Conservation (phyloP, 1,140 invertebrate species). For the Euborellia annulipes region DNA sequence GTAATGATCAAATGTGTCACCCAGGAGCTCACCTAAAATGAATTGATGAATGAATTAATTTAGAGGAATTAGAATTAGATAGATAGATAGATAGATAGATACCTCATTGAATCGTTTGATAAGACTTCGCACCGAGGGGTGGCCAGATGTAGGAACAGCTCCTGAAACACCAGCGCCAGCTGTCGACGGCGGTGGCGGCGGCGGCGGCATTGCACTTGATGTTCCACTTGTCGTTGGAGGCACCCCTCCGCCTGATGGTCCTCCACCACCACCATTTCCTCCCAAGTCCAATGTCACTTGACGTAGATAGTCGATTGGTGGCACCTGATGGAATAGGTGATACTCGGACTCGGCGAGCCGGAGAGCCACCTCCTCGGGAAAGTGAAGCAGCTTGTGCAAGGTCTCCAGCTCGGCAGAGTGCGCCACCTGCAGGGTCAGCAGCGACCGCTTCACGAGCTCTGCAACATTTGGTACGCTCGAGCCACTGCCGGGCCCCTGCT, state of each 20-base stretch:
- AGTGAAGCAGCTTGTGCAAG: slow-evolving; percentile 75
- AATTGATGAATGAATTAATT: neutral
- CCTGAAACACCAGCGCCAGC: slow-evolving; percentile 13
- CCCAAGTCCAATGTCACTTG: slow-evolving; percentile 73
- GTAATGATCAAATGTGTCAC: slow-evolving; percentile 78
- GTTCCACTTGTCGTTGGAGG: too few relatives aligned
- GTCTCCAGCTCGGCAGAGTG: slow-evolving; percentile 71
- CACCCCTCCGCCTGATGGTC: slow-evolving; percentile 22
- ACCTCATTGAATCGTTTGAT: slow-evolving; percentile 85
- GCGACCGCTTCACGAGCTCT: slow-evolving; percentile 49
- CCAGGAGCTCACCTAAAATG: slow-evolving; percentile 75
- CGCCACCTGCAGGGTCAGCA: slow-evolving; percentile 41
- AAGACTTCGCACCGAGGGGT: slow-evolving; percentile 43
- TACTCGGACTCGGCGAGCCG: slow-evolving; percentile 71
- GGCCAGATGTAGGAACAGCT: slow-evolving; percentile 14
- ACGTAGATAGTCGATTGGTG: slow-evolving; percentile 73
- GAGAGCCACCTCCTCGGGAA: slow-evolving; percentile 88
- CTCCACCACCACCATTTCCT: slow-evolving; percentile 22
- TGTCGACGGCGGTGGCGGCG: slow-evolving; percentile 15
- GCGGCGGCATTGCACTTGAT: too few relatives aligned
- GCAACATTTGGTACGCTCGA: slow-evolving; percentile 15
- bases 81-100: slow-evolving; percentile 13
- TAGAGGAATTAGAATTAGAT: neutral
- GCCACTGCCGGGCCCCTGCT: too few relatives aligned
- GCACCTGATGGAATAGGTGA: slow-evolving; percentile 70